phyloP scores from a whole-genome alignment of 2,113 vertebrate species.

The Regulus satrapa region DNA sequence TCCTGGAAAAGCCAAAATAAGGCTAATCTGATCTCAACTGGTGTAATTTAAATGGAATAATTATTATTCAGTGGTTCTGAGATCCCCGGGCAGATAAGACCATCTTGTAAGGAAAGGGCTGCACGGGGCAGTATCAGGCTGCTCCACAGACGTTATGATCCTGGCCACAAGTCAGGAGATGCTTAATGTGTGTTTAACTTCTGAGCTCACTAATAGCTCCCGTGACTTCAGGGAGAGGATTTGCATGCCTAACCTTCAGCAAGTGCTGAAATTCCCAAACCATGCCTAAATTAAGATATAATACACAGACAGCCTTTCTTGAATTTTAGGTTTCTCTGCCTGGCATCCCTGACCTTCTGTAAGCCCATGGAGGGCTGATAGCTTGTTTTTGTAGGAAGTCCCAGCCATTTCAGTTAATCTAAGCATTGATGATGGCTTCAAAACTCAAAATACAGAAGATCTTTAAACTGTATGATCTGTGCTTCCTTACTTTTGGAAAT shows the following conservation, averaged over 20 bases:
- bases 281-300: neutral
- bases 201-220: neutral
- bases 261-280: neutral
- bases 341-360: neutral
- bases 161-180: neutral
- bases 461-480: neutral
- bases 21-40: neutral
- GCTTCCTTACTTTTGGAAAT: neutral
- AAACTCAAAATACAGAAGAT: neutral
- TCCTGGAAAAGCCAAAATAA: neutral
- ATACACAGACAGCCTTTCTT: neutral
- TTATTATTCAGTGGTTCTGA: neutral
- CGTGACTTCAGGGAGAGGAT: neutral
- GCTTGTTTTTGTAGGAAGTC: neutral
- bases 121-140: neutral
- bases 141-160: rapidly evolving
- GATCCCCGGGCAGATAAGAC: neutral
- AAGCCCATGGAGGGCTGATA: neutral
- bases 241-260: neutral
- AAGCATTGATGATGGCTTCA: neutral
- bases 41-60: neutral
- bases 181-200: neutral
- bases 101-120: neutral
- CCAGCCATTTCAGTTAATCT: neutral
- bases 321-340: neutral